Evolutionary conservation across 2,888 invertebrate genomes (phyloP).

Genomic region (Podotricha telesiphe): DNA sequence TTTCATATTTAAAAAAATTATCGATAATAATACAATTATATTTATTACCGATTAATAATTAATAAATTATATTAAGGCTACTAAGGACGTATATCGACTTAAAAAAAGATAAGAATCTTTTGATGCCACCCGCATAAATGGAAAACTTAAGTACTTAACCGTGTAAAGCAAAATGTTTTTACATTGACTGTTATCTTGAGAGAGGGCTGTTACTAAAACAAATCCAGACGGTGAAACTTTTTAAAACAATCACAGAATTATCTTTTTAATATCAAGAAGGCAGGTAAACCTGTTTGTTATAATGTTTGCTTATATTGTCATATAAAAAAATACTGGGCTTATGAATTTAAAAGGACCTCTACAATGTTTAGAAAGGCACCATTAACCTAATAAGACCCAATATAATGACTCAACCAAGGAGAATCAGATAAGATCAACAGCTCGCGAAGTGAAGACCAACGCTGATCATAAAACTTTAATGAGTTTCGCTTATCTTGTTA

Average conservation of each 20-base stretch:
- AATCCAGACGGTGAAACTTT: constrained; percentile 7
- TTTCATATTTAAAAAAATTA: no score
- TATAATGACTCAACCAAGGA: constrained; percentile 27
- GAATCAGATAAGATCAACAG: constrained; percentile 63
- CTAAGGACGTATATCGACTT: background rate
- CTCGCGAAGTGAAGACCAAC: constrained; percentile 51
- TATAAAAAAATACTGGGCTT: background rate
- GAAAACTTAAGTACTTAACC: constrained; percentile 17
- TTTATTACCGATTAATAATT: no score
- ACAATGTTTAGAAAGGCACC: background rate
- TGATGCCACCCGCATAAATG: background rate
- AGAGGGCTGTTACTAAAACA: constrained; percentile 14
- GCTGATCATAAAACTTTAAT: constrained; percentile 77
- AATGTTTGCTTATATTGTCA: background rate
- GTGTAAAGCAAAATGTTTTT: constrained; percentile 13
- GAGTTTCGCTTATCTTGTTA: constrained; percentile 76
- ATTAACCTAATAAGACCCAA: constrained; percentile 29
- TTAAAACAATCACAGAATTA: background rate
- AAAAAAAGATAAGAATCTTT: background rate
- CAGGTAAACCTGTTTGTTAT: background rate
- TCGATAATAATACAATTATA: no score
- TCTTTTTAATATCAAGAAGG: background rate
- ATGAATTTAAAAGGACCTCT: background rate
- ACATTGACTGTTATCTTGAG: constrained; percentile 19
- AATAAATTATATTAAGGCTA: background rate